These are phyloP conservation scores for Eulithis testata DNA, from an alignment of 2,888 invertebrate species.

Conservation along the genomic window DNA sequence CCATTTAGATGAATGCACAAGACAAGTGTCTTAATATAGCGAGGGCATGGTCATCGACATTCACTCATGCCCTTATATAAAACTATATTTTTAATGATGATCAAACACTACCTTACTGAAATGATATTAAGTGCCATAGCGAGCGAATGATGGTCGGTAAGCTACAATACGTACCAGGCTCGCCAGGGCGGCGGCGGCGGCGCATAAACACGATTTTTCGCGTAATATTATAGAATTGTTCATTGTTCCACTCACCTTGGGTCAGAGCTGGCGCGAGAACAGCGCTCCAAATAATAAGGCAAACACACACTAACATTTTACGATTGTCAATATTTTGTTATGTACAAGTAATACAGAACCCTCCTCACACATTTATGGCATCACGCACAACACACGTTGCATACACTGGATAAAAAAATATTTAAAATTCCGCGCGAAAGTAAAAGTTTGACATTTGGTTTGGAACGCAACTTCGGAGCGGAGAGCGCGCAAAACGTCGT, in stretches of 20 bases:
- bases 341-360: slow-evolving; percentile 42
- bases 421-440: slow-evolving; percentile 66
- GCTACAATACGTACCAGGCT: slow-evolving; percentile 44
- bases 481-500: slow-evolving; percentile 40
- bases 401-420: slow-evolving; percentile 39
- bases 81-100: slow-evolving; percentile 9
- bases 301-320: slow-evolving; percentile 75
- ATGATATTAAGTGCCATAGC: slow-evolving; percentile 23
- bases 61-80: slow-evolving; percentile 17
- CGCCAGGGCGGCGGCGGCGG: slow-evolving; percentile 21
- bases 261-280: slow-evolving; percentile 68
- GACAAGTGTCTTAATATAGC: slow-evolving; percentile 1
- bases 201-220: slow-evolving; percentile 44
- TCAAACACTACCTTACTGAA: slow-evolving; percentile 31
- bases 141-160: slow-evolving; percentile 43
- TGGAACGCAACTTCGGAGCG: slow-evolving; percentile 40
- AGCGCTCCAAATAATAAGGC: slow-evolving; percentile 76
- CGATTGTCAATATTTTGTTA: slow-evolving; percentile 53
- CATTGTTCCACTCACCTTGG: slow-evolving; percentile 80
- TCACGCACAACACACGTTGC: slow-evolving; percentile 51
- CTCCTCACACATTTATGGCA: slow-evolving; percentile 69
- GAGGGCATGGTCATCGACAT: slow-evolving; percentile 31
- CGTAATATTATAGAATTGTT: slow-evolving; percentile 42
- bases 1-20: too few relatives aligned
- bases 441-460: slow-evolving; percentile 61